Percentiles rank a stretch among this genome's conserved stretches.
These are phyloP conservation scores for Dreissena rostriformis DNA, from an alignment of 1,140 invertebrate genomes.

Conservation along the genomic window DNA sequence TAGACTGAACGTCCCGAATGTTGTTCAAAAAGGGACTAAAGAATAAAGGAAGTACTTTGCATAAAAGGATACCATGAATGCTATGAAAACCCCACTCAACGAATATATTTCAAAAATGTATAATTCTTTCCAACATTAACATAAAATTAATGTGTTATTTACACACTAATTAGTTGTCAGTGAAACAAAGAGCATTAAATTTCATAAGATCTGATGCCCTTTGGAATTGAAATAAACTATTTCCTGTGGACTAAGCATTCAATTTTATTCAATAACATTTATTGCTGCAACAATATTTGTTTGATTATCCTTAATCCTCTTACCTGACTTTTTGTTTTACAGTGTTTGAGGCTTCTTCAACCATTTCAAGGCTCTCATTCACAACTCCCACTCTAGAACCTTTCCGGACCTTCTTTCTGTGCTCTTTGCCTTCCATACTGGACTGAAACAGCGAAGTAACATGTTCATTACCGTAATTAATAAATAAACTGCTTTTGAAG, in stretches of 20 bases:
- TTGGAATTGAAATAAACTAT: background rate
- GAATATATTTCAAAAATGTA: background rate
- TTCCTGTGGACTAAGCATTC: background rate
- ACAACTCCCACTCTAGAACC: slow-evolving; percentile 24
- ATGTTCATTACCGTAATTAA: too few relatives aligned
- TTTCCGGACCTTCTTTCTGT: slow-evolving; percentile 13
- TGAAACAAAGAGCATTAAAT: background rate
- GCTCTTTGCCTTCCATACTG: slow-evolving; percentile 1
- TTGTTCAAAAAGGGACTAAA: slow-evolving; percentile 50
- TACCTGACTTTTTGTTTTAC: slow-evolving; percentile 43
- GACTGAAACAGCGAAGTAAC: background rate
- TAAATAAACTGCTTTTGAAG: too few relatives aligned
- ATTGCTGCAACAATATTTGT: background rate
- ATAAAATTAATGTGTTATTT: background rate
- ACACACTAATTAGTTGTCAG: background rate
- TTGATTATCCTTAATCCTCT: background rate
- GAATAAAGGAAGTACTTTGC: background rate
- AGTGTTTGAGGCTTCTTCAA: slow-evolving; percentile 29
- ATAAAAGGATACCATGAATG: background rate
- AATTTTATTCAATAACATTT: background rate
- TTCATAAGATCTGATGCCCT: background rate
- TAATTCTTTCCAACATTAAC: background rate
- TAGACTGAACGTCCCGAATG: slow-evolving; percentile 33
- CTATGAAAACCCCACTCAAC: background rate
- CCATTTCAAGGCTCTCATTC: slow-evolving; percentile 40